Evolutionary conservation across 2,797 vertebrate species (phyloP), one percentile per base, ranked within the genome.

Genomic region (Tragopan temminckii): DNA sequence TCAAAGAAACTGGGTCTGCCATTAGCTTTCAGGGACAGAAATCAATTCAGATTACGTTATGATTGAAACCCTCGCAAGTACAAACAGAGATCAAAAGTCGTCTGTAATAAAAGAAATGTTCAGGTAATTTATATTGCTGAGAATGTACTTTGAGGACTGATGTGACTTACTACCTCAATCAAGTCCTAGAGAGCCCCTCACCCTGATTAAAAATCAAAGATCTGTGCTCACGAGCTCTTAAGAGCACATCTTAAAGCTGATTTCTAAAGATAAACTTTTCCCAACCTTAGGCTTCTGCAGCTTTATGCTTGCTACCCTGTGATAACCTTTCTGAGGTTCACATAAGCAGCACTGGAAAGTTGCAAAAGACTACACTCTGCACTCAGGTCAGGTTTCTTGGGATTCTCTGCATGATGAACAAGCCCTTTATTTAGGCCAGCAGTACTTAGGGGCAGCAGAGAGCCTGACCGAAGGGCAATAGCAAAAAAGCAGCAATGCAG

Each of bases 21-120:
- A 89, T 83, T 92, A 97, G 85, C 85, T 91, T 89, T 81, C 79
- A 70, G 87, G 89, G 94, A 83, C 89, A 92, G 74, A 89, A 95
- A 95, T 87, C 93, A 88, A 95, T 92, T 72, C 72, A 67, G 63
- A 63, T 53, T 92, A 76, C 19, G 2, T 64, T 72, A 67, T 64
- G 89, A 88, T 9, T 95, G 81, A 92, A 92, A 94, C 45, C 77
- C 89, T 74, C 0, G 0, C 43, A 92, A 83, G 79, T 58, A 83
- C 80, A 94, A 94, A 90, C 64, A 93, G 42, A 83, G 80, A 79
- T 88, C 70, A 88, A 74, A 64, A 91, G 88, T 58, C 29, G 77
- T 35, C 38, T 70, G 61, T 58, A 95, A 88, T 62, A 85, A 93
- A 85, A 80, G 36, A 63, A 91, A 92, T 55, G 64, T 74, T 86